A percentile compares a stretch with the other conserved stretches of the same genome.
These are phyloP conservation scores for Protophormia terraenovae DNA, from an alignment of 2,888 invertebrate genomes.

Conservation along the genomic window DNA sequence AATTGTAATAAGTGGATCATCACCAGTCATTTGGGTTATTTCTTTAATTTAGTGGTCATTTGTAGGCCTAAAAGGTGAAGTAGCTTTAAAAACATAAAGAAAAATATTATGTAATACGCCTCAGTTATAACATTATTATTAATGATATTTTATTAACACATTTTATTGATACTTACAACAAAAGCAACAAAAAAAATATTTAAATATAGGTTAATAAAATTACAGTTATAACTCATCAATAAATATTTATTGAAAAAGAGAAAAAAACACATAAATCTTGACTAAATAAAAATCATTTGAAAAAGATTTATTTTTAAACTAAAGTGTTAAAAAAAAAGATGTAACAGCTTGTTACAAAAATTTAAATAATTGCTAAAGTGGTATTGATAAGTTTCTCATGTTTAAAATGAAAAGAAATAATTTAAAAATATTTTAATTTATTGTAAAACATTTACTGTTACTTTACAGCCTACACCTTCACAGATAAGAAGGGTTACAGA, in stretches of 20 bases:
- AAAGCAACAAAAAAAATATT: not conserved
- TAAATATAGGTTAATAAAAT: not conserved
- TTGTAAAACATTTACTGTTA: no score
- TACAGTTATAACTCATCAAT: not conserved
- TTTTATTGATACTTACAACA: no score
- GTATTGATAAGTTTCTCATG: no score
- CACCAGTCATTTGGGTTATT: not conserved
- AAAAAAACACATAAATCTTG: not conserved
- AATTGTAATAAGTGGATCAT: slow-evolving; percentile 19
- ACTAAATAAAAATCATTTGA: not conserved
- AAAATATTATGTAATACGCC: not conserved
- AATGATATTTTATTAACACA: not conserved
- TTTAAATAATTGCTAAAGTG: not conserved
- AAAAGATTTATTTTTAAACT: not conserved
- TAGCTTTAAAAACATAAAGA: not conserved
- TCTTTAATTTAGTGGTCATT: not conserved
- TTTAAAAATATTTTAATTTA: no score
- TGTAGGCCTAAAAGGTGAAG: not conserved
- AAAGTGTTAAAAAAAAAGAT: not conserved
- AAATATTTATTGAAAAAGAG: not conserved
- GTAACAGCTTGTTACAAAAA: not conserved
- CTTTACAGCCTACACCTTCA: no score
- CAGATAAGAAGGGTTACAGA: no score
- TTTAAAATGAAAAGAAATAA: no score
- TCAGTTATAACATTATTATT: not conserved